Evolutionary conservation across 2,113 vertebrate species (phyloP).

Genomic region (Gallinago undulata): DNA sequence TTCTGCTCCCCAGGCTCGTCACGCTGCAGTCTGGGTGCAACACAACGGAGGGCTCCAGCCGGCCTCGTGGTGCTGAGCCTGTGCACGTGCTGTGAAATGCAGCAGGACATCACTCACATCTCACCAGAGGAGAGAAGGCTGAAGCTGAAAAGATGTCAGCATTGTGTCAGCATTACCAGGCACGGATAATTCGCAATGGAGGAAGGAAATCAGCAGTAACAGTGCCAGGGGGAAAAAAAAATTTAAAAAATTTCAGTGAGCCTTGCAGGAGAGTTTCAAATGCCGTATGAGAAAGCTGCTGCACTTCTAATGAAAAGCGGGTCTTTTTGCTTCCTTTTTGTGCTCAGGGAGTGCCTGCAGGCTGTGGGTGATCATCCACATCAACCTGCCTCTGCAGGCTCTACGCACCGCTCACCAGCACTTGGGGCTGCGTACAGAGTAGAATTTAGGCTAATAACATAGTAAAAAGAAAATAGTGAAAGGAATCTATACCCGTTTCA

Average conservation of each 20-base stretch:
- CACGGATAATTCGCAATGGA: background rate
- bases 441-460: background rate
- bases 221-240: background rate
- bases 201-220: background rate
- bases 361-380: fast-evolving
- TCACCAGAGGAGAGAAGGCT: background rate
- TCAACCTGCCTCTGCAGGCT: background rate
- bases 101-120: background rate
- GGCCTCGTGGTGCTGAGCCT: background rate
- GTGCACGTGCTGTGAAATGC: background rate
- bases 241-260: background rate
- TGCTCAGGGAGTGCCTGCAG: background rate
- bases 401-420: background rate
- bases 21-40: background rate
- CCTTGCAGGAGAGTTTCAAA: background rate
- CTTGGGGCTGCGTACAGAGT: background rate
- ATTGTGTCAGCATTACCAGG: background rate
- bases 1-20: background rate
- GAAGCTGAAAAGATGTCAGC: background rate
- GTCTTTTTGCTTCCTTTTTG: background rate
- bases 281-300: background rate
- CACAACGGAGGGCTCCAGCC: background rate
- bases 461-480: background rate
- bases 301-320: background rate
- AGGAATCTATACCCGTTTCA: background rate